A percentile compares a stretch with the other conserved stretches of the same genome.
Conservation (phyloP, 1,140 invertebrate species). For the Drosophila nasuta region DNA sequence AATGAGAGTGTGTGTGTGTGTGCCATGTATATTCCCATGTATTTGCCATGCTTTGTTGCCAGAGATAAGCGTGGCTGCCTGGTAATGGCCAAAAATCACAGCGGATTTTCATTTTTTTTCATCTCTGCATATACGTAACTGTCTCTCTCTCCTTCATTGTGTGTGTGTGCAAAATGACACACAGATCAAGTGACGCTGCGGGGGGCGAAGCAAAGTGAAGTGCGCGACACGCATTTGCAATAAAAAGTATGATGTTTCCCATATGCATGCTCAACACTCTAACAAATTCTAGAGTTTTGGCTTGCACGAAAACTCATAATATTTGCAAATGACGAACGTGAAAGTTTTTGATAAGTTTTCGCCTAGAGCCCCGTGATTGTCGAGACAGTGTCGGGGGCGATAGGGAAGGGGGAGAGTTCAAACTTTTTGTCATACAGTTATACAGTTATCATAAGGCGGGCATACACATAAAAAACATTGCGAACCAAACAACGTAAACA, state of each 20-base stretch:
- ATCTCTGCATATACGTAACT: background rate
- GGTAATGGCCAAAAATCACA: slow-evolving; percentile 80
- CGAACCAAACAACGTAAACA: background rate
- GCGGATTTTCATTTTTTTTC: slow-evolving; percentile 51
- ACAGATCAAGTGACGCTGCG: slow-evolving; percentile 62
- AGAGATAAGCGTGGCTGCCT: slow-evolving; percentile 64
- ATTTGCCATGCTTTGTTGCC: slow-evolving; percentile 53
- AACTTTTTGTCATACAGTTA: slow-evolving; percentile 46
- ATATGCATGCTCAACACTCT: slow-evolving; percentile 50
- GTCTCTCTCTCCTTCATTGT: background rate
- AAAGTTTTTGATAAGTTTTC: slow-evolving; percentile 77
- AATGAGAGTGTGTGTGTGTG: slow-evolving; percentile 17
- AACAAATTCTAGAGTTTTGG: slow-evolving; percentile 47
- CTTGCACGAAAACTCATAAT: slow-evolving; percentile 74
- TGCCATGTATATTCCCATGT: slow-evolving; percentile 43
- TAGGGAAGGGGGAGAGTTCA: background rate
- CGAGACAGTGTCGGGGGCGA: background rate
- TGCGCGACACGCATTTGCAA: slow-evolving; percentile 66
- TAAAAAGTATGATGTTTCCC: slow-evolving; percentile 70
- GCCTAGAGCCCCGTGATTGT: background rate
- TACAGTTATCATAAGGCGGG: slow-evolving; percentile 42
- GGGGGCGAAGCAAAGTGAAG: slow-evolving; percentile 19
- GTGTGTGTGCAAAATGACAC: slow-evolving; percentile 46
- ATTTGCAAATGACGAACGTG: slow-evolving; percentile 83
- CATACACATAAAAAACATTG: slow-evolving; percentile 36